phyloP scores from a whole-genome alignment of 1,140 invertebrate genomes.

The Trichoplusia ni region DNA sequence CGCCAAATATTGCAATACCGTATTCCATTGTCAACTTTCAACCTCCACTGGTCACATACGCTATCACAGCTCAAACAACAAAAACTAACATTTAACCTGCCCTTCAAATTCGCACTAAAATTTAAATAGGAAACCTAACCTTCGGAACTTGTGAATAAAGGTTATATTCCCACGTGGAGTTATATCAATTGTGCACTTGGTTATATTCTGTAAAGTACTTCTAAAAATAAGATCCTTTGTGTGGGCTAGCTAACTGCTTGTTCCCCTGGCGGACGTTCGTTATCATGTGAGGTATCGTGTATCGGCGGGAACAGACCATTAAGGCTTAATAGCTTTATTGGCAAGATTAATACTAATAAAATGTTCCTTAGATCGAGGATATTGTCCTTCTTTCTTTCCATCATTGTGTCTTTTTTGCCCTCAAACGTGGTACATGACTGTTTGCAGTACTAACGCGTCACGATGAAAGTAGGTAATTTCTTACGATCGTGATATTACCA shows the following conservation, averaged over 20 bases:
- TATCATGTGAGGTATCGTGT: not conserved
- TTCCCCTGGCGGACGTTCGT: not conserved
- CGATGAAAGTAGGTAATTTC: no score
- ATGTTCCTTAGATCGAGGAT: no score
- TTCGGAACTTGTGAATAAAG: constrained; percentile 16
- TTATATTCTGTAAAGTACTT: constrained; percentile 5
- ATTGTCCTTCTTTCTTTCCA: no score
- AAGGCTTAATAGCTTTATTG: not conserved
- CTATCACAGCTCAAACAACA: not conserved
- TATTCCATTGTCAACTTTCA: no score
- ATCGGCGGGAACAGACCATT: not conserved
- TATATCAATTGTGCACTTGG: constrained; percentile 25
- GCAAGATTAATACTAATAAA: no score
- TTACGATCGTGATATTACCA: no score
- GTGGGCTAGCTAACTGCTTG: constrained; percentile 18
- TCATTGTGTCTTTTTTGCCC: no score
- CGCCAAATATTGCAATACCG: not conserved
- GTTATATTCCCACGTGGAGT: no score
- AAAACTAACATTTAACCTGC: constrained; percentile 19
- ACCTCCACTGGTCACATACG: not conserved
- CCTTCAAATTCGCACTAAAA: constrained; percentile 5
- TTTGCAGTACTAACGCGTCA: no score
- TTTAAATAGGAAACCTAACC: not conserved
- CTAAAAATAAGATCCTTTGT: constrained; percentile 40
- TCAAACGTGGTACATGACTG: no score